Evolutionary conservation across 2,888 invertebrate species (phyloP).

Genomic region (Luperina testacea): DNA sequence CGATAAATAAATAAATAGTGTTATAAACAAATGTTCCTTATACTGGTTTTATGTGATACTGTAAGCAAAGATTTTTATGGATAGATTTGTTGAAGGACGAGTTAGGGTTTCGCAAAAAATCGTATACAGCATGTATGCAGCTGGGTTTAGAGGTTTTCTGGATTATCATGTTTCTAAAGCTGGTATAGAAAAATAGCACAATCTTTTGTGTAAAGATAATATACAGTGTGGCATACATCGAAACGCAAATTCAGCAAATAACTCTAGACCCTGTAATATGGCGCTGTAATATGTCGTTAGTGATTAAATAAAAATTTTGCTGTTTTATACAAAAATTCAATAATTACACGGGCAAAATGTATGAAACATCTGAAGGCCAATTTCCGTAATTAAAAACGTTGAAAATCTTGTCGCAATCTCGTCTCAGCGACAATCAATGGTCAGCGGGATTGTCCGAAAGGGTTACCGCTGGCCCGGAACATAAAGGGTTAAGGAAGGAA

Average conservation of each 20-base stretch:
- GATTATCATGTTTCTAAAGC: neutral
- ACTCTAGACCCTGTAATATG: no score
- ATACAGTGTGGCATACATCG: no score
- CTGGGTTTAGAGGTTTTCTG: neutral
- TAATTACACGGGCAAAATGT: neutral
- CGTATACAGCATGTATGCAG: neutral
- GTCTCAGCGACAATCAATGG: no score
- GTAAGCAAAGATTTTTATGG: slow-evolving; percentile 2
- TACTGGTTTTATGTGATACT: slow-evolving; percentile 21
- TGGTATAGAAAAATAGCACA: neutral
- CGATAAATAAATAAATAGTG: slow-evolving; percentile 30
- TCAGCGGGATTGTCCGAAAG: no score
- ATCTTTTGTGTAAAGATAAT: no score
- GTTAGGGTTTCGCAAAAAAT: neutral
- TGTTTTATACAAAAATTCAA: neutral
- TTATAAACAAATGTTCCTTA: slow-evolving; percentile 39
- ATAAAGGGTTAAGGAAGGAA: no score
- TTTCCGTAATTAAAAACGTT: no score
- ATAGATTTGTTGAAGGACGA: slow-evolving; percentile 16
- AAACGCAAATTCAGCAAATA: no score
- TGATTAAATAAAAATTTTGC: neutral
- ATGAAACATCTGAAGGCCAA: neutral
- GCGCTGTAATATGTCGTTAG: neutral
- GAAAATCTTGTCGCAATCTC: no score
- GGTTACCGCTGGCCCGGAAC: no score